Conservation (phyloP, 1,140 invertebrate genomes). For the Rhysida immarginata region DNA sequence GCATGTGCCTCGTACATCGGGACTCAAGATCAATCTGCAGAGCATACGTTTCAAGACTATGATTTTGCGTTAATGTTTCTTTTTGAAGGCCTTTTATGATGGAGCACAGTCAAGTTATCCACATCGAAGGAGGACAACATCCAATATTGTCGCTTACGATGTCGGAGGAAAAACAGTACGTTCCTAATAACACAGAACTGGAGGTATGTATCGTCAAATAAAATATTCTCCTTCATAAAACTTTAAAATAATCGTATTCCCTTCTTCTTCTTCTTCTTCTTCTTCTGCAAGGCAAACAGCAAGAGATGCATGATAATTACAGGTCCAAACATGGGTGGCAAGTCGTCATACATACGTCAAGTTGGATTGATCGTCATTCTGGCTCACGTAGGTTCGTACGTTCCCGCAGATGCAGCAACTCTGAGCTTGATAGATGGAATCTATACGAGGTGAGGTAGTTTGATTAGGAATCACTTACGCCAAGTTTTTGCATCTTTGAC, state of each 20-base stretch:
- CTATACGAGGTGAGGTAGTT: conserved; percentile 34
- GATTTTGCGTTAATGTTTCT: no score
- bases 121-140: conserved; percentile 30
- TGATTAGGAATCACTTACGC: no score
- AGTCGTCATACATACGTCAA: conserved; percentile 32
- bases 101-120: conserved; percentile 15
- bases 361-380: conserved; percentile 33
- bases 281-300: no score
- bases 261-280: no score
- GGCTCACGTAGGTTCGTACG: conserved; percentile 42
- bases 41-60: no score
- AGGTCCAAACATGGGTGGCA: conserved; percentile 52
- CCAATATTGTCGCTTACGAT: conserved; percentile 28
- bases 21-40: no score
- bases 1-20: no score
- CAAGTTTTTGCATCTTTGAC: no score
- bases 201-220: conserved; percentile 18
- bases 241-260: no score
- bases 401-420: conserved; percentile 35
- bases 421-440: conserved; percentile 39
- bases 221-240: no score
- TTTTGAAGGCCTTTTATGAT: not conserved
- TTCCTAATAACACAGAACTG: conserved; percentile 31
- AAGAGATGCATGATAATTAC: conserved; percentile 37
- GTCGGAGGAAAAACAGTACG: conserved; percentile 25